phyloP scores from a whole-genome alignment of 1,140 invertebrate genomes.

The Pygmarrhopalites habei region DNA sequence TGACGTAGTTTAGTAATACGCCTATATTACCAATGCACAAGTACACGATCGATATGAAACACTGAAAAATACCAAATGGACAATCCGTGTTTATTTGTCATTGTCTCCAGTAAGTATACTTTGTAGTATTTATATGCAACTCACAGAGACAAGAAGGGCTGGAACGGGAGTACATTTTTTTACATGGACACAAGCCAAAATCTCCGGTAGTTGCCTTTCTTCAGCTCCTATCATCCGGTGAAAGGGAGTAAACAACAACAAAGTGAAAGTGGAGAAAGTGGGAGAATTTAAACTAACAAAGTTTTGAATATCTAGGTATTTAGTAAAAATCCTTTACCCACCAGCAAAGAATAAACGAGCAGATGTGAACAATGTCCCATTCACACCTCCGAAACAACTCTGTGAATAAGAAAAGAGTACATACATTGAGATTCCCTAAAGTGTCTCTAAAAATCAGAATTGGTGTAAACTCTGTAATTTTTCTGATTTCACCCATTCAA shows the following conservation, averaged over 20 bases:
- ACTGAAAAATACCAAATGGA: slow-evolving; percentile 47
- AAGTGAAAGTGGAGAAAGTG: no score
- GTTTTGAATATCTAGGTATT: no score
- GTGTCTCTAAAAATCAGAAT: no score
- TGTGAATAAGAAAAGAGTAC: no score
- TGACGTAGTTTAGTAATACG: slow-evolving; percentile 68
- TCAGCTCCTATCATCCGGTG: no score
- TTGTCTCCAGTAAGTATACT: background rate
- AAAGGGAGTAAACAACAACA: no score
- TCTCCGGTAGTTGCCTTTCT: slow-evolving; percentile 68
- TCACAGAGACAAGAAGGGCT: slow-evolving; percentile 67
- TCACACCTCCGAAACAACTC: no score
- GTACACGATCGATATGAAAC: slow-evolving; percentile 62
- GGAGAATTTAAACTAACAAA: no score
- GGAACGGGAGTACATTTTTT: slow-evolving; percentile 71
- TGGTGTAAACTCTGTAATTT: no score
- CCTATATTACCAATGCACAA: slow-evolving; percentile 62
- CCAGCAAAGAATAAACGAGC: slow-evolving; percentile 66
- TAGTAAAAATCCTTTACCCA: no score
- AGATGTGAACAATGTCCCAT: slow-evolving; percentile 85
- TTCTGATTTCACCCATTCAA: no score
- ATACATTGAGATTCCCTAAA: no score
- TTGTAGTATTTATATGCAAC: slow-evolving; percentile 35
- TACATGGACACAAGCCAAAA: slow-evolving; percentile 69
- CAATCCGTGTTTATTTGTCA: background rate